phyloP scores from a whole-genome alignment of 2,888 invertebrate species.

The Julus scanicus region DNA sequence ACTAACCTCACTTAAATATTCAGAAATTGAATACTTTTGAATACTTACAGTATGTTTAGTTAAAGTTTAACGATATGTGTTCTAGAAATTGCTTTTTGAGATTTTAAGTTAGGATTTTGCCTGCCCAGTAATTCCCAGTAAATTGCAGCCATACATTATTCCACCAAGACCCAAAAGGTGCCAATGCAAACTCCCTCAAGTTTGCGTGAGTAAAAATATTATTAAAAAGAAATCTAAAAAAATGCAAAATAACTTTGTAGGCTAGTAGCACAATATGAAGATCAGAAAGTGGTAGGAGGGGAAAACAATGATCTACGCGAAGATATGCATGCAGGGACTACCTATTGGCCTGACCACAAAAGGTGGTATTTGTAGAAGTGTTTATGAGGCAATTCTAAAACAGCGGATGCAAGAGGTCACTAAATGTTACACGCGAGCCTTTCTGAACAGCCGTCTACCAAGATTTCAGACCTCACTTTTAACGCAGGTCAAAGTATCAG shows the following conservation, averaged over 20 bases:
- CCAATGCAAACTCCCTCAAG: background rate
- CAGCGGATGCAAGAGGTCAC: conserved; percentile 49
- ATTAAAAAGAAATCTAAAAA: background rate
- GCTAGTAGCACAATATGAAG: conserved; percentile 39
- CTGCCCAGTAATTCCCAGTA: conserved; percentile 17
- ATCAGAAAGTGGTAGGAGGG: conserved; percentile 30
- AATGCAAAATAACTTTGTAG: conserved; percentile 1
- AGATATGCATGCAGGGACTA: background rate
- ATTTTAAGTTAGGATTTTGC: conserved; percentile 2
- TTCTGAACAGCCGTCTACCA: background rate
- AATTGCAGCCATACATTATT: background rate
- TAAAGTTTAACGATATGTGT: no score
- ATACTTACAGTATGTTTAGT: no score
- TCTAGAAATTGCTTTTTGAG: background rate
- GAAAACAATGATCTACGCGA: background rate
- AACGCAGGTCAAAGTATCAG: background rate
- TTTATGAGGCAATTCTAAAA: conserved; percentile 45
- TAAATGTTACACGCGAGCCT: conserved; percentile 47
- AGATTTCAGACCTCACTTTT: no score
- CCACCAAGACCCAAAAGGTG: background rate
- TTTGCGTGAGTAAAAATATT: conserved; percentile 16
- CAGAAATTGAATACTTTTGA: no score
- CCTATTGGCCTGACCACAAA: conserved; percentile 19
- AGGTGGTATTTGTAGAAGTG: conserved; percentile 40
- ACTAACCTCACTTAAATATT: no score